Percentiles rank a stretch among this genome's conserved stretches.
phyloP scores from a whole-genome alignment of 2,888 invertebrate genomes.

The Cryptops parisi region DNA sequence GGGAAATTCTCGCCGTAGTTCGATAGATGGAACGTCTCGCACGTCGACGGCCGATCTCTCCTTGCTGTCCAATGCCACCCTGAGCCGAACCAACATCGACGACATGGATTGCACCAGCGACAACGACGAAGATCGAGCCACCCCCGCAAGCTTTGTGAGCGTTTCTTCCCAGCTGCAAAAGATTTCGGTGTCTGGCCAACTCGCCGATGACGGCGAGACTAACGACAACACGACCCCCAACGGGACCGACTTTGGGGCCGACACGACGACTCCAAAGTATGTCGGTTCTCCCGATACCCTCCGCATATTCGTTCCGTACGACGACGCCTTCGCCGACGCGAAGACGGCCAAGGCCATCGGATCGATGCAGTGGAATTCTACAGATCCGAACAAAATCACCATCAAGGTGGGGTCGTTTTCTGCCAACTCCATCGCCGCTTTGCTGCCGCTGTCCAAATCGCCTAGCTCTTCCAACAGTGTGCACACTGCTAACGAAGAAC shows the following conservation, averaged over 20 bases:
- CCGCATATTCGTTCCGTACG: slow-evolving; percentile 63
- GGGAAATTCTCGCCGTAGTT: slow-evolving; percentile 52
- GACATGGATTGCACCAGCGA: slow-evolving; percentile 18
- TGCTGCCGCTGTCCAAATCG: neutral
- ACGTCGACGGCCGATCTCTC: slow-evolving; percentile 70
- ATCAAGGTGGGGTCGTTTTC: slow-evolving; percentile 42
- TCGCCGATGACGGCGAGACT: slow-evolving; percentile 4
- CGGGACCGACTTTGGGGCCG: slow-evolving; percentile 9
- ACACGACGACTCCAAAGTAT: slow-evolving; percentile 19
- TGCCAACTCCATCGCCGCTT: neutral
- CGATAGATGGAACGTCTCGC: slow-evolving; percentile 66
- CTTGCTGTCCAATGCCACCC: slow-evolving; percentile 42
- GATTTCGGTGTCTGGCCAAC: slow-evolving; percentile 7
- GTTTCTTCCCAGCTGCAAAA: slow-evolving; percentile 31
- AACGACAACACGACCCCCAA: slow-evolving; percentile 5
- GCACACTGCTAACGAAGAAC: no score
- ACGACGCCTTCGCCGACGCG: slow-evolving; percentile 11
- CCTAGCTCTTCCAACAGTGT: neutral
- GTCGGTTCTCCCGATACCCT: slow-evolving; percentile 45
- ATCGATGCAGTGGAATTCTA: neutral
- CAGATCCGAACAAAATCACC: slow-evolving; percentile 53
- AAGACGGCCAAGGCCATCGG: neutral
- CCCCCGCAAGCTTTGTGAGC: slow-evolving; percentile 35
- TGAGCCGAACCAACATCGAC: slow-evolving; percentile 20
- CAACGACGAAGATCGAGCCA: slow-evolving; percentile 29